Evolutionary conservation across 2,888 invertebrate genomes (phyloP), one percentile per base, ranked within the genome.

Genomic region (Eledone cirrhosa): DNA sequence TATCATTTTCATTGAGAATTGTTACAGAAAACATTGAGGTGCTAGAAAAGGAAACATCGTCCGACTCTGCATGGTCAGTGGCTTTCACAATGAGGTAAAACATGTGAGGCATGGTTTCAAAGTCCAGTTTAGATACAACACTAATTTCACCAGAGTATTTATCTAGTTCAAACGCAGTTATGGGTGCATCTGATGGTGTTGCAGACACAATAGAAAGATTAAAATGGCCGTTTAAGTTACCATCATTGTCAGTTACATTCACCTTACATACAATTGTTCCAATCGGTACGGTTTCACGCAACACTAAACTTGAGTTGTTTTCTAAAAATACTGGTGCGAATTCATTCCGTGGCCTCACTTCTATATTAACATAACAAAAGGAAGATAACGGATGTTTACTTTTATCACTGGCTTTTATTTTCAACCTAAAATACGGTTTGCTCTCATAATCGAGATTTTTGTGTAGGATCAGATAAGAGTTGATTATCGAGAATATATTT

Each of bases 361-460:
- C 74, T 29, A 85, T 76, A 16, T 41, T 81, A n/a, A 83, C 78
- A 8, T 77, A 48, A 2, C 80, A 78, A 27, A 78, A 77, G n/a
- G 80, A 76, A 11, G 81, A 82, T 27, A 80, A 76, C 31, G 82
- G 53, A 1, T 83, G 81, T 0, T 80, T 78, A 27, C 83, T 84
- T 76, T 85, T 83, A 77, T 87, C 87, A 41, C 80, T 80, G 4
- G 84, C 85, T 31, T 80, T 75, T 14, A 86, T 82, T 27, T 69
- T 78, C 33, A 87, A 72, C 19, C 59, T 78, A 53, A 85, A 84
- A 41, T 29, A 79, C 0, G 82, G 81, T 19, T 81, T 79, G 16
- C 81, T 83, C 78, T 86, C 87, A 79, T 86, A 88, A 78, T 88
- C 85, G 11, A 88, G 80, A 0, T 63, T 77, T 24, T 48, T 80